Conservation (phyloP, 1,140 invertebrate genomes). For the Drosophila obscura region DNA sequence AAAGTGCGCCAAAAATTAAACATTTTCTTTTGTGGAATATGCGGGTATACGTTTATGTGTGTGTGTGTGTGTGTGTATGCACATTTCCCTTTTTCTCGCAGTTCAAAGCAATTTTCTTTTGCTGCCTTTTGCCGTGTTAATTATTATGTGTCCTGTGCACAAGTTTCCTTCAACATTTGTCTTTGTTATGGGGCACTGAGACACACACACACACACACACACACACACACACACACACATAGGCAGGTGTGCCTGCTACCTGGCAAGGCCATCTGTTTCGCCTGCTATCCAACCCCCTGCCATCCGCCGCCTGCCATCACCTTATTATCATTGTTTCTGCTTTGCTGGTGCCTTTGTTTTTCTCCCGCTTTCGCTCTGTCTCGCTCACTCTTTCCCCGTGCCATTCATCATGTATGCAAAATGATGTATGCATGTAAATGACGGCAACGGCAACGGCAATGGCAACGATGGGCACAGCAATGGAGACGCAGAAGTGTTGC, state of each 20-base stretch:
- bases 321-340: constrained; percentile 76
- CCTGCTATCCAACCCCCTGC: too few relatives aligned
- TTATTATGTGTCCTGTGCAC: constrained; percentile 56
- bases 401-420: constrained; percentile 80
- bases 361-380: constrained; percentile 63
- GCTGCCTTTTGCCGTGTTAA: constrained; percentile 40
- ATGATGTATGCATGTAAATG: constrained; percentile 80
- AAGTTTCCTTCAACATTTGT: constrained; percentile 70
- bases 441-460: constrained; percentile 24
- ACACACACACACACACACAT: neutral
- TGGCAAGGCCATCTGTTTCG: constrained; percentile 30
- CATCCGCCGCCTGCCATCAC: neutral
- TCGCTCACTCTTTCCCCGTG: constrained; percentile 7
- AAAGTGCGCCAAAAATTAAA: too few relatives aligned
- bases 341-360: constrained; percentile 66
- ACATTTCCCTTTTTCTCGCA: constrained; percentile 10
- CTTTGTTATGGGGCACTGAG: constrained; percentile 62
- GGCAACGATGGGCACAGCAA: constrained; percentile 6
- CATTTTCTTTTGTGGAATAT: too few relatives aligned
- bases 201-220: neutral
- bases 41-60: too few relatives aligned
- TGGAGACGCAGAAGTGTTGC: constrained; percentile 72
- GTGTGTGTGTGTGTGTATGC: neutral
- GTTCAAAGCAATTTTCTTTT: constrained; percentile 54
- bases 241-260: constrained; percentile 23